Conservation (phyloP, 1,140 invertebrate genomes). For the Drosophila kohkoa region DNA sequence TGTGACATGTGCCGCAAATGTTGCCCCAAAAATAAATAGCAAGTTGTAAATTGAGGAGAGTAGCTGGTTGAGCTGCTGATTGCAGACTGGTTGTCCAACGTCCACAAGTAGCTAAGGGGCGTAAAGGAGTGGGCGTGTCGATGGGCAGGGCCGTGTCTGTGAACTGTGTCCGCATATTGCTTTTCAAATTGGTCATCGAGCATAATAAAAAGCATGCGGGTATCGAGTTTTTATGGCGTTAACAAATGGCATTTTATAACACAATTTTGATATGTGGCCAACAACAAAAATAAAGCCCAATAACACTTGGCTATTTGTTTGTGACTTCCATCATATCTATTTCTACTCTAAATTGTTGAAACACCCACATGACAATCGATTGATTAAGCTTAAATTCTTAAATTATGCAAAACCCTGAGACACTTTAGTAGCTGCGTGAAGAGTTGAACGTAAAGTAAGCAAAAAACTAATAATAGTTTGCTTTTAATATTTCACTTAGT, state of each 20-base stretch:
- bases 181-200: slow-evolving; percentile 80
- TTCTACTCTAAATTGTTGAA: slow-evolving; percentile 23
- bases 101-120: background rate
- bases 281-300: slow-evolving; percentile 36
- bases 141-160: background rate
- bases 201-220: slow-evolving; percentile 64
- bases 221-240: slow-evolving; percentile 72
- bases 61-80: slow-evolving; percentile 31
- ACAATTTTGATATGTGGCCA: slow-evolving; percentile 62
- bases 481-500: slow-evolving; percentile 1
- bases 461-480: slow-evolving; percentile 7
- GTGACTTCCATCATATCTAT: slow-evolving; percentile 12
- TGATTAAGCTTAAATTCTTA: background rate
- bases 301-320: slow-evolving; percentile 60
- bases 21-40: slow-evolving; percentile 66
- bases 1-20: slow-evolving; percentile 77
- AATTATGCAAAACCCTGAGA: background rate
- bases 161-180: slow-evolving; percentile 60
- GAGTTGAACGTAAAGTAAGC: background rate
- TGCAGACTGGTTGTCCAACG: slow-evolving; percentile 8
- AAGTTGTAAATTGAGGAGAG: slow-evolving; percentile 70
- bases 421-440: background rate
- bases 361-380: slow-evolving; percentile 11
- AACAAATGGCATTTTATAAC: slow-evolving; percentile 81
- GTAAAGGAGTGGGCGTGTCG: background rate